Evolutionary conservation across 2,113 vertebrate species (phyloP).

Genomic region (Oriolus oriolus): DNA sequence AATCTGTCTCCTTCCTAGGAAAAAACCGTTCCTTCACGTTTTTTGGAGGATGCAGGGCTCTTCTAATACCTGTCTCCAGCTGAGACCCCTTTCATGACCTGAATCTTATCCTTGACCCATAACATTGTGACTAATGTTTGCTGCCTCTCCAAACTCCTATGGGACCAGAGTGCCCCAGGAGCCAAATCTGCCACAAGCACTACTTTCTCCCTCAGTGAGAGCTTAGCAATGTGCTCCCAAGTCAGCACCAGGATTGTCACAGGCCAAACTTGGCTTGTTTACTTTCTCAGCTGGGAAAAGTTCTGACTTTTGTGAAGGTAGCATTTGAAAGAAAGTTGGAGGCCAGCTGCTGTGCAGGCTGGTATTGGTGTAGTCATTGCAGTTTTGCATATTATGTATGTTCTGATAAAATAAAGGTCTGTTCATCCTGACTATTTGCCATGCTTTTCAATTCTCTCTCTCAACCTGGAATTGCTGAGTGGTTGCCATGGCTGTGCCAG

Average conservation of each 20-base stretch:
- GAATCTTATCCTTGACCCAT: neutral
- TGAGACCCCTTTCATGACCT: neutral
- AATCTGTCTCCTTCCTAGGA: neutral
- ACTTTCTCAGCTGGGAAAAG: conserved; percentile 5
- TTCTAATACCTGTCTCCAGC: neutral
- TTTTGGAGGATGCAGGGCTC: neutral
- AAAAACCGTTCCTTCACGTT: neutral
- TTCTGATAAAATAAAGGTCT: neutral
- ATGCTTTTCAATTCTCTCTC: neutral
- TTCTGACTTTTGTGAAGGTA: neutral
- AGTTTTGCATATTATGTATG: neutral
- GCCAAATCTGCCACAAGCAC: neutral
- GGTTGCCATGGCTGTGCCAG: neutral
- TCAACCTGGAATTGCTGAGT: neutral
- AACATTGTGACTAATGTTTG: neutral
- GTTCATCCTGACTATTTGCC: neutral
- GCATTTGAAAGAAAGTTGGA: neutral
- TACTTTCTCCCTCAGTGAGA: neutral
- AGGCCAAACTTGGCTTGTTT: neutral
- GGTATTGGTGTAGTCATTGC: neutral
- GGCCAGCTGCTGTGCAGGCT: neutral
- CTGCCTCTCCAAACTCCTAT: neutral
- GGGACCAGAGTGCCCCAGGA: neutral
- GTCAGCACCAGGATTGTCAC: conserved; percentile 6
- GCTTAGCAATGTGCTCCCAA: neutral